Evolutionary conservation across 1,140 invertebrate genomes (phyloP).

Genomic region (Hormaphis cornu): DNA sequence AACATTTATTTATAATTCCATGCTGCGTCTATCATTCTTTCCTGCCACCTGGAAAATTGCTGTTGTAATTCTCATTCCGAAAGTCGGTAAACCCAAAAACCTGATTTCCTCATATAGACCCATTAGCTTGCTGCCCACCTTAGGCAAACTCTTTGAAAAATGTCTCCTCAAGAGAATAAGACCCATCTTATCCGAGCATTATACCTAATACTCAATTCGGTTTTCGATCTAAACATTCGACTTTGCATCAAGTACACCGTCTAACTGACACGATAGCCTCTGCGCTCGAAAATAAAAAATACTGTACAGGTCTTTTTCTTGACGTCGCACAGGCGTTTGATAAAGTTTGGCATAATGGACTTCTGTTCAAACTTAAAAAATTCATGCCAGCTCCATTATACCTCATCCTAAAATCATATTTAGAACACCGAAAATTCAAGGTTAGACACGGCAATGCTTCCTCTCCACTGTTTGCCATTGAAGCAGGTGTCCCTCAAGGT

Average conservation of each 20-base stretch:
- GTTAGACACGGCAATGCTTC: not conserved
- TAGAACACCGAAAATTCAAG: not conserved
- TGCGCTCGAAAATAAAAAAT: slow-evolving; percentile 23
- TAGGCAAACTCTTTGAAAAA: slow-evolving; percentile 36
- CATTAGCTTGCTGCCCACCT: slow-evolving; percentile 38
- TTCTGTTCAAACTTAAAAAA: not conserved
- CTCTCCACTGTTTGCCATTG: not conserved
- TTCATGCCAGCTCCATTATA: not conserved
- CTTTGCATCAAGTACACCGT: slow-evolving; percentile 12
- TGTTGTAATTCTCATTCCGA: slow-evolving; percentile 39
- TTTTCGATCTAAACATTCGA: not conserved
- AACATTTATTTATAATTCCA: too few relatives aligned
- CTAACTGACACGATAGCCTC: not conserved
- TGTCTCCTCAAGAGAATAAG: slow-evolving; percentile 33
- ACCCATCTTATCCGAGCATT: not conserved
- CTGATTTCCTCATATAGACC: slow-evolving; percentile 37
- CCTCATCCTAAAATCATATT: not conserved
- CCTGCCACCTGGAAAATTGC: too few relatives aligned
- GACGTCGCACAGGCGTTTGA: slow-evolving; percentile 40
- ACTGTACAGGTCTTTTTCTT: slow-evolving; percentile 38
- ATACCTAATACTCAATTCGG: slow-evolving; percentile 32
- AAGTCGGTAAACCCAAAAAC: slow-evolving; percentile 35
- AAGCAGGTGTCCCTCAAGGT: not conserved
- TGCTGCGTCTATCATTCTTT: too few relatives aligned
- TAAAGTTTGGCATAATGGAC: not conserved